Conservation (phyloP, 1,140 invertebrate species). For the Sycophaga agraensis region DNA sequence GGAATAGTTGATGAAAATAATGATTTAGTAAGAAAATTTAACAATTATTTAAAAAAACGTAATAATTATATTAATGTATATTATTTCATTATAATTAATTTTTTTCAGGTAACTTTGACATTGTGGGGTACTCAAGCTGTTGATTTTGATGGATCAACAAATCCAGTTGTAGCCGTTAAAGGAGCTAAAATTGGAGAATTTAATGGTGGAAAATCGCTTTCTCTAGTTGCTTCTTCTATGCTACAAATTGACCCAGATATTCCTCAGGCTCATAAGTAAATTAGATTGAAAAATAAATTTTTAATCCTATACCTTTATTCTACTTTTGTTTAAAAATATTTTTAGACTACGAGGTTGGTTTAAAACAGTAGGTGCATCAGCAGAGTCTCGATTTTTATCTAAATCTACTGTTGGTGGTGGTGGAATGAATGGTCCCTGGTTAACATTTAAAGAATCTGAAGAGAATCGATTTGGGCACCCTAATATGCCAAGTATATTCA, state of each 20-base stretch:
- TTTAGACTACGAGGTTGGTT: conserved; percentile 81
- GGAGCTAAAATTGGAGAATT: conserved; percentile 72
- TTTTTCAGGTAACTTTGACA: conserved; percentile 64
- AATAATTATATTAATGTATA: not conserved
- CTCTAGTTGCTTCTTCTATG: conserved; percentile 61
- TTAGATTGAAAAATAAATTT: not conserved
- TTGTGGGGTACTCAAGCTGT: conserved; percentile 83
- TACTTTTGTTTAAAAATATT: conserved; percentile 1
- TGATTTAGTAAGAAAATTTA: conserved; percentile 76
- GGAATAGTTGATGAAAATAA: conserved; percentile 83
- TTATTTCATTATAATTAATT: conserved; percentile 21
- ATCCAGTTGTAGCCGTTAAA: conserved; percentile 85
- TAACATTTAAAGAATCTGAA: conserved; percentile 74
- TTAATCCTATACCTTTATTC: too few relatives aligned
- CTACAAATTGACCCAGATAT: conserved; percentile 87
- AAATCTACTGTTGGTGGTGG: conserved; percentile 33
- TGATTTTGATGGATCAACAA: conserved; percentile 73
- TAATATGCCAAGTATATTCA: conserved; percentile 81
- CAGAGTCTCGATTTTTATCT: conserved; percentile 55
- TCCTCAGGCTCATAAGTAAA: conserved; percentile 73
- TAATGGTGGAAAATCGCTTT: conserved; percentile 71
- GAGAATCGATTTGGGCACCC: conserved; percentile 64
- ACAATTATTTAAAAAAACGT: too few relatives aligned
- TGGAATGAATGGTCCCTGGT: conserved; percentile 50
- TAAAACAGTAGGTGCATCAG: conserved; percentile 70